Evolutionary conservation across 2,113 vertebrate species (phyloP), one percentile per base, ranked within the genome.

Genomic region (Dissostichus mawsoni): DNA sequence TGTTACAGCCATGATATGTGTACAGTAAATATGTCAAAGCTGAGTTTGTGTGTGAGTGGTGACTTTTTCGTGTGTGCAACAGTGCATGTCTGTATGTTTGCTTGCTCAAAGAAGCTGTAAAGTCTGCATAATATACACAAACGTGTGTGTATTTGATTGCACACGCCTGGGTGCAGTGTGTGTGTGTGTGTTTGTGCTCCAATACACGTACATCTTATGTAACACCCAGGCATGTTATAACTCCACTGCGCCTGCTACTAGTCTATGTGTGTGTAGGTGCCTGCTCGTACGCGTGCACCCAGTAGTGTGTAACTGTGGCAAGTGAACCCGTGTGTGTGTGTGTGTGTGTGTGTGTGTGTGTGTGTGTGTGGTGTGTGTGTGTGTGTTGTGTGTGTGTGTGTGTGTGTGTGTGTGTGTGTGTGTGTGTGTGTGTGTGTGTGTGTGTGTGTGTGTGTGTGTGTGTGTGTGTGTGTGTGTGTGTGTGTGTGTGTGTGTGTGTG

Each of bases 141-240:
- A 58, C 16, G 29, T 51, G 63, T 70, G 64, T 67, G 0, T 44
- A 33, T 29, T 10, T 57, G 51, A n/a, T 56, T 47, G 44, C 67
- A 58, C 8, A 58, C n/a, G 53, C n/a, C 41, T 76, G 10, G 58
- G 47, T 23, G 4, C 66, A 44, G n/a, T 67, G 23, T 66, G 33
- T 55, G 29, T 25, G 33, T 11, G 44, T 58, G 51, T 52, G 61
- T 72, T 45, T 76, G 69, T 70, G 75, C 47, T 64, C 25, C 41
- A 44, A 59, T 64, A 78, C 87, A 88, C 76, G 72, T 78, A 87
- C 59, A 65, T 52, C 75, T 95, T 95, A 93, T 87, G 83, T 93
- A 94, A 93, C 75, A 17, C 71, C 59, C 52, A 67, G 76, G 84
- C 89, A 88, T 92, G 87, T 90, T 89, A 74, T 77, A 79, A 83